Evolutionary conservation across 1,140 invertebrate species (phyloP).

Genomic region (Drosophila yakuba): DNA sequence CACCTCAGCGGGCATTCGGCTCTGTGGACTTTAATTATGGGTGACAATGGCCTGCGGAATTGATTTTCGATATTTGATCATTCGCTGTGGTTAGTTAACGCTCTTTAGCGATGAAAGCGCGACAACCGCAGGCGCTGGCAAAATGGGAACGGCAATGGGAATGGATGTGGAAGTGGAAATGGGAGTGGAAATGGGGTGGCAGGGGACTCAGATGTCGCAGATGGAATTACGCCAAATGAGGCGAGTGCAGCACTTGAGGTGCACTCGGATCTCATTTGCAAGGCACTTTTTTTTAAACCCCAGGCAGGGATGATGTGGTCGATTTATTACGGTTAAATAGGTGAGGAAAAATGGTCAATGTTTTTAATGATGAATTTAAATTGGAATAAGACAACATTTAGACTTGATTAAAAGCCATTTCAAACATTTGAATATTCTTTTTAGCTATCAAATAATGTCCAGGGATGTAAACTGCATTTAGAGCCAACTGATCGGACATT

Average conservation of each 20-base stretch:
- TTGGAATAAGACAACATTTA: too few relatives aligned
- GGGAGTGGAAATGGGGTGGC: slow-evolving; percentile 22
- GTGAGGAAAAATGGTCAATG: not conserved
- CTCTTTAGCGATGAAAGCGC: slow-evolving; percentile 64
- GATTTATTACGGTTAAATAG: not conserved
- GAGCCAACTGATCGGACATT: slow-evolving; percentile 22
- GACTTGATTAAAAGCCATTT: too few relatives aligned
- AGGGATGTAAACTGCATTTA: slow-evolving; percentile 38
- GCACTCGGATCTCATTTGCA: slow-evolving; percentile 24
- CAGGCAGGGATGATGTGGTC: not conserved
- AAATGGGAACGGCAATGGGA: too few relatives aligned
- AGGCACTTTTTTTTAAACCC: not conserved
- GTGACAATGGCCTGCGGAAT: slow-evolving; percentile 76
- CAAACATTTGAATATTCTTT: too few relatives aligned
- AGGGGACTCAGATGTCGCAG: slow-evolving; percentile 32
- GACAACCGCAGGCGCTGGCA: slow-evolving; percentile 27
- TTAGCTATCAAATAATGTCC: slow-evolving; percentile 1
- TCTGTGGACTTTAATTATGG: slow-evolving; percentile 76
- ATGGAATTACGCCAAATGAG: slow-evolving; percentile 65
- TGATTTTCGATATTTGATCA: slow-evolving; percentile 84
- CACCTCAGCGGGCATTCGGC: slow-evolving; percentile 70
- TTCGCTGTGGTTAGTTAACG: slow-evolving; percentile 82
- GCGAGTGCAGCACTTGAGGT: slow-evolving; percentile 62
- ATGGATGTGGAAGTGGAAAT: slow-evolving; percentile 2
- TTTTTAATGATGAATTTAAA: not conserved